These are phyloP conservation scores for Caradrina kadenii DNA, from an alignment of 2,888 invertebrate species.

Conservation along the genomic window DNA sequence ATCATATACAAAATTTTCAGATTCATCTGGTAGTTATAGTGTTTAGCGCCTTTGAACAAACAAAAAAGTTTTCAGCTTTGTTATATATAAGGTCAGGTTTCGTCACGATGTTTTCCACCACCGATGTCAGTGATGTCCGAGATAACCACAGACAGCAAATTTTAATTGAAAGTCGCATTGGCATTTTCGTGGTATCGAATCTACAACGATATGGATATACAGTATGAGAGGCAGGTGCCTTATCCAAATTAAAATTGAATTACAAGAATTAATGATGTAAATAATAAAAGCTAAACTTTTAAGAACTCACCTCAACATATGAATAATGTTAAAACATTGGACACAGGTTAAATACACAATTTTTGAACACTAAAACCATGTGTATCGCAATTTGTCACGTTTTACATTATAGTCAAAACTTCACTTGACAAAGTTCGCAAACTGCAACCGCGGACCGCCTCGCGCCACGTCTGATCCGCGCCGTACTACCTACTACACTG, in stretches of 20 bases:
- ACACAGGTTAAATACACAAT: conserved; percentile 23
- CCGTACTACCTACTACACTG: conserved; percentile 34
- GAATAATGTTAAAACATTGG: not conserved
- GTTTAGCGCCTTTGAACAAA: too few relatives aligned
- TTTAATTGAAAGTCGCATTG: too few relatives aligned
- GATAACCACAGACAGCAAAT: too few relatives aligned
- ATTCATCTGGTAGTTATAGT: too few relatives aligned
- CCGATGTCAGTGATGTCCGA: too few relatives aligned
- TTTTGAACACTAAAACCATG: conserved; percentile 10
- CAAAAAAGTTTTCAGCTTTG: too few relatives aligned
- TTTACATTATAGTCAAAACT: conserved; percentile 25
- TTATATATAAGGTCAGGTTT: too few relatives aligned
- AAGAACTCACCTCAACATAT: conserved; percentile 29
- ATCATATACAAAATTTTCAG: too few relatives aligned
- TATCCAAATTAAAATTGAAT: not conserved
- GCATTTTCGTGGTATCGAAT: too few relatives aligned
- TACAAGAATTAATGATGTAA: not conserved
- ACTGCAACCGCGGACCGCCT: not conserved
- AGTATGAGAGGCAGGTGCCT: too few relatives aligned
- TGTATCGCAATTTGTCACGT: conserved; percentile 27
- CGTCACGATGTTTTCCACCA: too few relatives aligned
- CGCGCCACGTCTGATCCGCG: conserved; percentile 26
- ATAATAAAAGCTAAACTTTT: not conserved
- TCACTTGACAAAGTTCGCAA: conserved; percentile 35
- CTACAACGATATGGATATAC: too few relatives aligned